Evolutionary conservation across 2,797 vertebrate genomes (phyloP).

Genomic region (Pitangus sulphuratus): DNA sequence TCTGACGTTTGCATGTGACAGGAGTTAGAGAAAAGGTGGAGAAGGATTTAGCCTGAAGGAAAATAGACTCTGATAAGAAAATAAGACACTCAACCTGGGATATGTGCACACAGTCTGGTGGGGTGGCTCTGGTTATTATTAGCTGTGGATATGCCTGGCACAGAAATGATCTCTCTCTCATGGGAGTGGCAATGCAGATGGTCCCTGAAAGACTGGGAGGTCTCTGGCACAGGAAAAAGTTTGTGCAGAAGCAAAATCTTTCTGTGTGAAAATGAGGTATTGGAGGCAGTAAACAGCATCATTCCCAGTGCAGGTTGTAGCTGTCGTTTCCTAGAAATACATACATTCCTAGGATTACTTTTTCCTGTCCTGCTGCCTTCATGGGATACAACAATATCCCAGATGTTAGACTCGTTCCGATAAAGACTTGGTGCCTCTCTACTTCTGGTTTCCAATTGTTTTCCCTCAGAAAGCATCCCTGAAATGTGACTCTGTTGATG

Average conservation of each 20-base stretch:
- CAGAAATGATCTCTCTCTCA: not conserved
- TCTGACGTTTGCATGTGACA: not conserved
- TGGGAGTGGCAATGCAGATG: not conserved
- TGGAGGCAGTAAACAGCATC: not conserved
- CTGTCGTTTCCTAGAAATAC: not conserved
- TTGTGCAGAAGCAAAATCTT: not conserved
- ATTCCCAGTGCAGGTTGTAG: not conserved
- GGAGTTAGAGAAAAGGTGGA: not conserved
- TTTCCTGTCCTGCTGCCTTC: not conserved
- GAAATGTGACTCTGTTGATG: not conserved
- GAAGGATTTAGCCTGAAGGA: constrained; percentile 26
- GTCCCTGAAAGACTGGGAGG: not conserved
- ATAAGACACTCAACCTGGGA: not conserved
- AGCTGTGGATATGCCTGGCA: not conserved
- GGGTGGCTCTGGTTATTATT: not conserved
- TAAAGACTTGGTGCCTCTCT: fast-evolving
- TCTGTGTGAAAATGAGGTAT: not conserved
- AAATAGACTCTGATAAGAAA: not conserved
- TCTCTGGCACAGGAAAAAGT: not conserved
- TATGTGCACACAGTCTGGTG: not conserved
- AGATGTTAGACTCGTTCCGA: not conserved
- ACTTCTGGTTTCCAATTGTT: not conserved
- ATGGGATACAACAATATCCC: not conserved
- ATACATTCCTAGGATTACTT: not conserved
- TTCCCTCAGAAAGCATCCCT: not conserved